Evolutionary conservation across 2,888 invertebrate genomes (phyloP), one percentile per base, ranked within the genome.

Genomic region (Campopleginae sp.): DNA sequence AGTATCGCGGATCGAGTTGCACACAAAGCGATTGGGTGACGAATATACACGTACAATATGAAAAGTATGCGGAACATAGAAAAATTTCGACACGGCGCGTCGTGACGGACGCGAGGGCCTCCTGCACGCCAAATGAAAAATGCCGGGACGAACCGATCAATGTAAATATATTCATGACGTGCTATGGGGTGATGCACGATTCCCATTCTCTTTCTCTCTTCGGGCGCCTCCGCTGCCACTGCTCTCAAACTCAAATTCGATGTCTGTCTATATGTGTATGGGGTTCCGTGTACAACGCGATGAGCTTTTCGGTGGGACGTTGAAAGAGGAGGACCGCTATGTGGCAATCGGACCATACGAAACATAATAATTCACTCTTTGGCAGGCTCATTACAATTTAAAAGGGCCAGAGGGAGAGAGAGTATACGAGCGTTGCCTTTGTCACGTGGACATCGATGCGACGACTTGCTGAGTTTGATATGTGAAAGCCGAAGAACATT

Each of bases 91-190:
- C 85, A 88, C 86, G 88, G 89, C 87, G 86, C 89, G 87, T n/a
- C 87, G 88, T 89, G 90, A 87, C 90, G 89, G 89, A 88, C 87
- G 81, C 86, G 85, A 77, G 80, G 63, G 78, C 70, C 75, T 82
- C 86, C 68, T 65, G 77, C 76, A 74, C 58, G 86, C 87, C 89
- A 89, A 90, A 89, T 90, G 90, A 90, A 89, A 90, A 93, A 93
- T 92, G 92, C 90, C 90, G 92, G 91, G 91, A 91, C 91, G 90
- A 91, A 89, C 58, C 93, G 92, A 93, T 93, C 93, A 93, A 93
- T 93, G 93, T 93, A 93, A 93, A 93, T 93, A 93, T 93, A 93
- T 93, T 93, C 93, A 93, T 93, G 93, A 93, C 91, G 90, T 92
- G 91, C 92, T 91, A 92, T 92, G 92, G 93, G 89, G 88, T 84